Evolutionary conservation across 2,113 vertebrate genomes (phyloP).

Genomic region (Procapra przewalskii): DNA sequence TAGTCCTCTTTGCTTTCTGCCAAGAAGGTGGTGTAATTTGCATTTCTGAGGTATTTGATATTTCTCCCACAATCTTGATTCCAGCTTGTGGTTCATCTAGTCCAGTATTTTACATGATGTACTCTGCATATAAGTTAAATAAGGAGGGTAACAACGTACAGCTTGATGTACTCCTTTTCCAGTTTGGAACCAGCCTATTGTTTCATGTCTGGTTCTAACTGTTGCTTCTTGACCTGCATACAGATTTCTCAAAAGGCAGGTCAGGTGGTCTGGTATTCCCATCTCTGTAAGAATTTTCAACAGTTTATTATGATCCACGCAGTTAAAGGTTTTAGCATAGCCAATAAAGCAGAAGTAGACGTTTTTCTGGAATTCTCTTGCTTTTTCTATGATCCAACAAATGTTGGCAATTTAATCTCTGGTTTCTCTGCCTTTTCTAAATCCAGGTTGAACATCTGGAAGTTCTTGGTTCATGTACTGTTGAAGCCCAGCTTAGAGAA

Average conservation of each 20-base stretch:
- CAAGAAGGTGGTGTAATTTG: fast-evolving
- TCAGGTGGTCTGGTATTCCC: background rate
- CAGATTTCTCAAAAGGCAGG: background rate
- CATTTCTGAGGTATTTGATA: background rate
- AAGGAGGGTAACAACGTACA: background rate
- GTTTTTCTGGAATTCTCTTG: background rate
- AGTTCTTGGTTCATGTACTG: fast-evolving
- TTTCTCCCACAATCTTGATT: background rate
- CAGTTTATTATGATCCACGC: background rate
- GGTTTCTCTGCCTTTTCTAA: background rate
- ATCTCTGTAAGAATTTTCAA: background rate
- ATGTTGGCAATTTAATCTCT: background rate
- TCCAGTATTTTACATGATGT: background rate
- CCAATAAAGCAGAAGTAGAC: background rate
- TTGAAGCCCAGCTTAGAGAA: background rate
- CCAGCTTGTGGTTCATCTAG: background rate
- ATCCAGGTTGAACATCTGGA: background rate
- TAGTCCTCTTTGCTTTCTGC: background rate
- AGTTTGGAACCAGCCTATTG: background rate
- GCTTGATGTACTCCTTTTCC: background rate
- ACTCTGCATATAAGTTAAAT: background rate
- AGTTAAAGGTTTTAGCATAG: background rate
- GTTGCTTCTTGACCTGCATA: background rate
- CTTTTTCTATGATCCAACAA: background rate
- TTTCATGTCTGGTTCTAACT: background rate